phyloP scores from a whole-genome alignment of 2,888 invertebrate species.

The Tenthredo distinguenda region DNA sequence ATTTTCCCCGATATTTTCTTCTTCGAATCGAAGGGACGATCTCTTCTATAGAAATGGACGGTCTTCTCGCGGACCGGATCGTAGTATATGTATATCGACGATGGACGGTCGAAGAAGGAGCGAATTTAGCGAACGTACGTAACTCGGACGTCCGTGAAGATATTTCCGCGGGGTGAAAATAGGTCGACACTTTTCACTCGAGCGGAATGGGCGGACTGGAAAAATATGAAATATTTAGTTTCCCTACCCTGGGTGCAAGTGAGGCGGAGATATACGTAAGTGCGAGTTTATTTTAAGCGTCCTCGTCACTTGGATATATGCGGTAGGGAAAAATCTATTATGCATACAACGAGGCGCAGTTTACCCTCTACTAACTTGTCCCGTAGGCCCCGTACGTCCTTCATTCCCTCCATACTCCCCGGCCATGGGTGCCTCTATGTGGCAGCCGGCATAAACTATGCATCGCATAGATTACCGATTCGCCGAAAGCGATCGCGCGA shows the following conservation, averaged over 20 bases:
- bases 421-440: background rate
- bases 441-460: conserved; percentile 13
- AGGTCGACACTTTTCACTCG: conserved; percentile 38
- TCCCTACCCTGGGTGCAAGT: background rate
- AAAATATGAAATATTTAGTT: conserved; percentile 48
- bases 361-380: conserved; percentile 27
- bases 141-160: background rate
- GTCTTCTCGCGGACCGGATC: too few relatives aligned
- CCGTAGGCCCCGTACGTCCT: background rate
- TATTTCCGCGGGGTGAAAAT: background rate
- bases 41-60: background rate
- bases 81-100: too few relatives aligned
- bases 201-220: background rate
- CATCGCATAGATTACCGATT: conserved; percentile 31
- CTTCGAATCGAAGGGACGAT: background rate
- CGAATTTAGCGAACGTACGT: background rate
- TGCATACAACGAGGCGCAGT: conserved; percentile 38
- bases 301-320: background rate
- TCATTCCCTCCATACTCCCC: background rate
- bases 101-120: too few relatives aligned
- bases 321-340: conserved; percentile 41
- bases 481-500: background rate
- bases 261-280: background rate
- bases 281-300: conserved; percentile 40
- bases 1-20: background rate